Evolutionary conservation across 2,888 invertebrate species (phyloP), one percentile per base, ranked within the genome.

Genomic region (Hydriomena furcata): DNA sequence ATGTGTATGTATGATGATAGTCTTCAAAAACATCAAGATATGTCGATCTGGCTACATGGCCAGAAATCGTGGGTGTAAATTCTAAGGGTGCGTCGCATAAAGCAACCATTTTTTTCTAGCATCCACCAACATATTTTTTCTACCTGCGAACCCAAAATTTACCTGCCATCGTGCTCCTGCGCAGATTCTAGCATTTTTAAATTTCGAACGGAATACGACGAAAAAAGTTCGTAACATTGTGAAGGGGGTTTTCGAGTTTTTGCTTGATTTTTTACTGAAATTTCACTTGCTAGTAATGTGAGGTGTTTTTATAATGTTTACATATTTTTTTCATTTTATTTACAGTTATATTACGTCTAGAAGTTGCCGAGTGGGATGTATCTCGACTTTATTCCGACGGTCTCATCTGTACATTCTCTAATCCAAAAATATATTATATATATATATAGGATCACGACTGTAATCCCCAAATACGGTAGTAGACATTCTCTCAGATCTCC

Each of bases 71-170:
- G 76, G 87, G 85, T 83, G 85, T 76, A 72, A 62, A 66, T 61
- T 68, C 64, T 63, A 68, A 73, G 87, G 87, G 88, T 84, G 84
- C 83, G 76, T 87, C 83, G 84, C 85, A 84, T 81, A 84, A 79
- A 76, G 72, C 68, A 73, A 79, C 82, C 79, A 84, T 87, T 89
- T 83, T 84, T 89, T 82, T 75, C 55, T 48, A 71, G 71, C 76
- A 79, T 79, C 77, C 73, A 77, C 76, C 63, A 76, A 74, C 64
- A 79, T 66, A 78, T 89, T 89, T 88, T 88, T 89, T 88, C 86
- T 89, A 89, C 89, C 89, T 89, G 89, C 84, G 76, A 85, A 83
- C 86, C 84, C 66, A 74, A 79, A 71, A 64, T 65, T 80, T 89
- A 88, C 88, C 88, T 88, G 89, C 55, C 52, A 60, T 63, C 55